Evolutionary conservation across 2,797 vertebrate species (phyloP), one percentile per base, ranked within the genome.

Genomic region (Melanogrammus aeglefinus): DNA sequence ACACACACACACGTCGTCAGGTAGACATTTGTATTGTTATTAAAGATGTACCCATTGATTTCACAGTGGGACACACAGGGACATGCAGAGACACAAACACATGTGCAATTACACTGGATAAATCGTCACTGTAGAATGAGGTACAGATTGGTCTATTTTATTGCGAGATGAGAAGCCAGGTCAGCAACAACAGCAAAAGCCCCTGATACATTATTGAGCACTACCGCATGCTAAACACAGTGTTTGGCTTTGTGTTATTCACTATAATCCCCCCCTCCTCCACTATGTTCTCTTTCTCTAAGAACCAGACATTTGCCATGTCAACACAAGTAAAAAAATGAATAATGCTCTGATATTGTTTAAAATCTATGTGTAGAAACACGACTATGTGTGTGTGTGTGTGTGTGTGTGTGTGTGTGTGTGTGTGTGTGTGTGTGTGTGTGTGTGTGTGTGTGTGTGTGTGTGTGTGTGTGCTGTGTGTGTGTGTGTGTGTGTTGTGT

Each of bases 121-220:
- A 14, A 71, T 13, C 27, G 14, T 29, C 12, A 71, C 69, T 33
- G 13, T 71, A 16, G 69, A 16, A 31, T 31, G 8, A 63, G 21
- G 57, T 24, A 18, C n/a, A n/a, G 24, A 63, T 63, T 63, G 57
- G 21, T 63, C 6, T n/a, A 2, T 63, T 18, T 63, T 24, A 63
- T 63, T 63, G 57, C n/a, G 2, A 8, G 57, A n/a, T 24, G 57
- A 9, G 57, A 63, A 63, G 57, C 57, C n/a, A 4, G 21, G 57
- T 63, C 57, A 51, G 47, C 16, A 44, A 44, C 63, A 89, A 84
- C 79, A 88, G 88, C 88, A 87, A 89, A 90, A 89, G 83, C 80
- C 82, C 84, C 80, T 90, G 90, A 91, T 90, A 78, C 86, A 90
- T 92, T 90, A 91, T 89, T 88, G 87, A 91, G 88, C 77, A 79